Evolutionary conservation across 2,797 vertebrate species (phyloP).

Genomic region (Pangasius macronema): DNA sequence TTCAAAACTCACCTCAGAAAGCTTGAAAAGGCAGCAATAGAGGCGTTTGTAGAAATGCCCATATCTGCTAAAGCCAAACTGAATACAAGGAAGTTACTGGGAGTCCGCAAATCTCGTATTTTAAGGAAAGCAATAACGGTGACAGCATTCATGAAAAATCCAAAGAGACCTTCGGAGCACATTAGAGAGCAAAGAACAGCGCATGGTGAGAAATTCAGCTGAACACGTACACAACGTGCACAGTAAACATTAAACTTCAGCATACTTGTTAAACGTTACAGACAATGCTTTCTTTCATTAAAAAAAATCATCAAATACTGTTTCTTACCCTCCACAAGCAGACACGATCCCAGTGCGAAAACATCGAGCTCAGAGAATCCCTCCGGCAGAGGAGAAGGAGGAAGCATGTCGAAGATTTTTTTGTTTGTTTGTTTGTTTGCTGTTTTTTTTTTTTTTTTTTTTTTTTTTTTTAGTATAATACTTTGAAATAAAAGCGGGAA

Average conservation of each 20-base stretch:
- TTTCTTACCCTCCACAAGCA: slow-evolving; percentile 92
- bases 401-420: slow-evolving; percentile 76
- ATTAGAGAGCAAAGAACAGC: slow-evolving; percentile 17
- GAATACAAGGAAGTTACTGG: slow-evolving; percentile 90
- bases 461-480: not conserved
- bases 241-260: not conserved
- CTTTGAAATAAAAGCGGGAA: slow-evolving; percentile 31
- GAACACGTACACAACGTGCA: not conserved
- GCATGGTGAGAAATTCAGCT: not conserved
- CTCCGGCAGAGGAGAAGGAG: slow-evolving; percentile 80
- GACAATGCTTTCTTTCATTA: not conserved
- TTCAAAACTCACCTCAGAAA: slow-evolving; percentile 82
- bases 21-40: slow-evolving; percentile 89
- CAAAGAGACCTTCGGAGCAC: slow-evolving; percentile 81
- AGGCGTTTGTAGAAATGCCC: slow-evolving; percentile 91
- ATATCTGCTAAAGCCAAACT: slow-evolving; percentile 90
- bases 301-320: not conserved
- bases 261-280: not conserved
- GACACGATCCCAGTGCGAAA: slow-evolving; percentile 85
- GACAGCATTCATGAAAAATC: slow-evolving; percentile 89
- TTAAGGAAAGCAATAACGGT: slow-evolving; percentile 89
- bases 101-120: slow-evolving; percentile 86
- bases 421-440: not conserved
- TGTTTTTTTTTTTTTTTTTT: not conserved
- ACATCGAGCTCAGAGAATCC: slow-evolving; percentile 93